A percentile compares a stretch with the other conserved stretches of the same genome.
phyloP scores from a whole-genome alignment of 64 coral and sea anemone species.

The Astreopora myriophthalma region DNA sequence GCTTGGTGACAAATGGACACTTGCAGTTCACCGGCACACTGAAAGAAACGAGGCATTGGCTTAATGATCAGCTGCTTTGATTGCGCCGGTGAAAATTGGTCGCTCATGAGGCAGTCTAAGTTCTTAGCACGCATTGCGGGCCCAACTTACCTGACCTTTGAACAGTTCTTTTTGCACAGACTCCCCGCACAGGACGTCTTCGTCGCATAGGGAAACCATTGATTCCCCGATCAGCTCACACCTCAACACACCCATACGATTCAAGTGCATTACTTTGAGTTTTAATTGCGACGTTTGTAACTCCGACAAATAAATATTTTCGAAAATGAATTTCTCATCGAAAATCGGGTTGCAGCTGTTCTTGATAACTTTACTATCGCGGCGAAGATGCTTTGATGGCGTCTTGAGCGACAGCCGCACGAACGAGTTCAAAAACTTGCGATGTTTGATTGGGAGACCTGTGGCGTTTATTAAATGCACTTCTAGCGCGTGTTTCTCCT shows the following conservation, averaged over 20 bases:
- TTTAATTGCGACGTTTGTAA: constrained; percentile 45
- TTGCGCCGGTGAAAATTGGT: too few species aligned
- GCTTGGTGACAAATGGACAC: constrained; percentile 87
- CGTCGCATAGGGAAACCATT: constrained; percentile 27
- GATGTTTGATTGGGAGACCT: constrained; percentile 71
- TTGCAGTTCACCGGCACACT: constrained; percentile 60
- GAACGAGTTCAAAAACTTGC: constrained; percentile 68
- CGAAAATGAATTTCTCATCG: constrained; percentile 72
- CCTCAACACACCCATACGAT: constrained; percentile 17
- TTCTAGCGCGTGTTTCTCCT: constrained; percentile 42
- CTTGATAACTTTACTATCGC: constrained; percentile 77
- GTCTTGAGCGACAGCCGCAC: constrained; percentile 47
- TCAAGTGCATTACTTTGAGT: constrained; percentile 54
- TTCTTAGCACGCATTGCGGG: neutral
- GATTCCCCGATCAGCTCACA: constrained; percentile 69
- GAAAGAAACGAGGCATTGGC: neutral
- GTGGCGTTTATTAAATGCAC: constrained; percentile 83
- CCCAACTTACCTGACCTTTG: constrained; percentile 13
- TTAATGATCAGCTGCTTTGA: too few species aligned
- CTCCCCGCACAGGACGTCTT: constrained; percentile 34
- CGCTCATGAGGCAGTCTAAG: too few species aligned
- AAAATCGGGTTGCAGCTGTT: constrained; percentile 93
- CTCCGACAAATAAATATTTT: constrained; percentile 44
- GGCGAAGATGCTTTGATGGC: constrained; percentile 62
- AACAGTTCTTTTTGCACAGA: neutral